Conservation (phyloP, 2,888 invertebrate species). For the Allacma fusca region DNA sequence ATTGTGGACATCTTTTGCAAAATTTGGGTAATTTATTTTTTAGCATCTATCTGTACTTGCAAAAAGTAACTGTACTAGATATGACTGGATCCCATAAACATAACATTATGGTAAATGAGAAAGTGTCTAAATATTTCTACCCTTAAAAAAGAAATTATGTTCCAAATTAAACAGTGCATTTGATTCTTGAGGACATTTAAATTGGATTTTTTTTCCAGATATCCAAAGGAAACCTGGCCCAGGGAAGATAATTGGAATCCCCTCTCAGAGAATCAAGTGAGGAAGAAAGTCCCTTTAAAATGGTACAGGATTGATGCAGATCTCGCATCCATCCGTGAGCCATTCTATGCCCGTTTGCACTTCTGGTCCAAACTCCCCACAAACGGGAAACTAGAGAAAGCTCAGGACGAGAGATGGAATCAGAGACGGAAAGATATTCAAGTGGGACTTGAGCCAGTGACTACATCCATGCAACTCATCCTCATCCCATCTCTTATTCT, state of each 20-base stretch:
- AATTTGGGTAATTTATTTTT: constrained; percentile 13
- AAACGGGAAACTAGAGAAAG: neutral
- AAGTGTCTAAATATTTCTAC: too few species aligned
- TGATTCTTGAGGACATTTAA: too few species aligned
- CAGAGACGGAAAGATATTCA: constrained; percentile 10
- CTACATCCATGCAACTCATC: too few species aligned
- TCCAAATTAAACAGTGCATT: too few species aligned
- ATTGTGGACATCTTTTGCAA: constrained; percentile 28
- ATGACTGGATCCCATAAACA: too few species aligned
- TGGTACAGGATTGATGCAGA: constrained; percentile 41
- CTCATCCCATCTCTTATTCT: too few species aligned
- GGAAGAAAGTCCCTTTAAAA: constrained; percentile 19
- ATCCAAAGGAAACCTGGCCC: constrained; percentile 22
- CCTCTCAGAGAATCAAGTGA: constrained; percentile 13
- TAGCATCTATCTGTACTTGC: too few species aligned
- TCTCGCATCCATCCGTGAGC: constrained; percentile 43
- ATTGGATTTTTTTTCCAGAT: neutral
- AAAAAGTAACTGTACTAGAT: neutral
- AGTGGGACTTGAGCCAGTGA: too few species aligned
- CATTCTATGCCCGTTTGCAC: neutral
- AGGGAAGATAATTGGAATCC: constrained; percentile 13
- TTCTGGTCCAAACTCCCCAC: constrained; percentile 27
- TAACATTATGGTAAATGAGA: too few species aligned
- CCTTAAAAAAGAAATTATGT: too few species aligned
- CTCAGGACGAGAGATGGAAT: neutral